Base-by-base conservation (phyloP, 1,140 invertebrate genomes). In the Ostrea denselamellosa region DNA sequence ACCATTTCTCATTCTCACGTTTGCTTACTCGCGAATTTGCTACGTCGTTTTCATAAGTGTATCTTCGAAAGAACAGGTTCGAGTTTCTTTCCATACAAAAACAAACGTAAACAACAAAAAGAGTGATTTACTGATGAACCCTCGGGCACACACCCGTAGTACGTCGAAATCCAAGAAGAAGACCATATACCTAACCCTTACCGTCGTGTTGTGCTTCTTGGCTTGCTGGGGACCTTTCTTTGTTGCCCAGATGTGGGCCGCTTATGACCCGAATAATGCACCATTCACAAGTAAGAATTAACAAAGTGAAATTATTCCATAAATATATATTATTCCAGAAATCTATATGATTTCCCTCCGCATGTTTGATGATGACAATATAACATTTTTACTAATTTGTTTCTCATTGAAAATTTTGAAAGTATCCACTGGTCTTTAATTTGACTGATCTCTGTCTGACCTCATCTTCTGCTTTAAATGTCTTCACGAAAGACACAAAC, bases 141-240 rank as follows among this genome's bases (percentile, higher is more conserved):
- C 85, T 28, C 22, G 88, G 81, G 85, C 87, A 51, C 87, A 90
- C 82, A 89, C 83, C 22, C 88, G 89, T 22, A 86, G 91, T 4
- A 90, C 93, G 28, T 92, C 93, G 19, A 90, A 90, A 89, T 92
- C 93, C 12, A 97, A 97, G 94, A 96, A 97, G 87, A 97, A 97
- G 93, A 97, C 97, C 0, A 96, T 97, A 2, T 97, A 97, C 90
- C 96, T 98, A 90, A 97, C 97, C 0, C 94, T 98, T 51, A 96
- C 96, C 0, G 97, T 98, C 12, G 96, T 97, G 82, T 89, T 95
- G 51, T 96, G 97, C 90, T 97, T 97, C 93, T 96, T 97, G 34
- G 94, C 97, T 25, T 97, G 97, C 86, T 97, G 96, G 90, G 96
- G 96, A 56, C 97, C 97, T 2, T 98, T 97, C 93, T 96, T 96